Evolutionary conservation across 2,888 invertebrate genomes (phyloP).

Genomic region (Hemicrepidius hirtus): DNA sequence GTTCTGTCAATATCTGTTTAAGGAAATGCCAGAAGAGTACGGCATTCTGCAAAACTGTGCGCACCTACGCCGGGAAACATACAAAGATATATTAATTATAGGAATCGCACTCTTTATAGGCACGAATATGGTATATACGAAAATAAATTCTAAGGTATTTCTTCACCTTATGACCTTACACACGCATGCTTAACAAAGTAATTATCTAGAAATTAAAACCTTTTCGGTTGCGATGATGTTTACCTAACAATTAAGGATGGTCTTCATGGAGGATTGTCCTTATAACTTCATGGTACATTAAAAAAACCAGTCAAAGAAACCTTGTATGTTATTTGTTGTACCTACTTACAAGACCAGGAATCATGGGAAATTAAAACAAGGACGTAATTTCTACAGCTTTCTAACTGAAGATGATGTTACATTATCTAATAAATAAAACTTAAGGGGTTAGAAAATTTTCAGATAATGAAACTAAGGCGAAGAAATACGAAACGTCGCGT

Average conservation of each 20-base stretch:
- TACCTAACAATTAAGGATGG: background rate
- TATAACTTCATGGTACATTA: background rate
- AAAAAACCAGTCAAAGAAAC: background rate
- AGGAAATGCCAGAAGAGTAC: slow-evolving; percentile 4
- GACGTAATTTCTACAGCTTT: too few species aligned
- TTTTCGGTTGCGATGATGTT: background rate
- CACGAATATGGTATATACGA: slow-evolving; percentile 25
- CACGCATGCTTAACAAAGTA: background rate
- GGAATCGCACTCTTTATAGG: slow-evolving; percentile 14
- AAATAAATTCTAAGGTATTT: background rate
- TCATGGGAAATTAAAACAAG: too few species aligned
- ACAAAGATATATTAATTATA: slow-evolving; percentile 23
- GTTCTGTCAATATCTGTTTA: slow-evolving; percentile 19
- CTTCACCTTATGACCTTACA: slow-evolving; percentile 25
- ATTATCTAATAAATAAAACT: too few species aligned
- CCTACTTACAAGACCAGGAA: too few species aligned
- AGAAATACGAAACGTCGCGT: too few species aligned
- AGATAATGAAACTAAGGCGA: too few species aligned
- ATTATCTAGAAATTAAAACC: background rate
- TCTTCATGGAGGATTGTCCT: background rate
- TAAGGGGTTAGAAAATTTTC: too few species aligned
- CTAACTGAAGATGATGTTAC: too few species aligned
- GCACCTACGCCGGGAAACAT: slow-evolving; percentile 7
- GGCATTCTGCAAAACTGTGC: slow-evolving; percentile 7
- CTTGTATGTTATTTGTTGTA: background rate